phyloP scores from a whole-genome alignment of 2,113 vertebrate genomes.

The Chrysemys picta region DNA sequence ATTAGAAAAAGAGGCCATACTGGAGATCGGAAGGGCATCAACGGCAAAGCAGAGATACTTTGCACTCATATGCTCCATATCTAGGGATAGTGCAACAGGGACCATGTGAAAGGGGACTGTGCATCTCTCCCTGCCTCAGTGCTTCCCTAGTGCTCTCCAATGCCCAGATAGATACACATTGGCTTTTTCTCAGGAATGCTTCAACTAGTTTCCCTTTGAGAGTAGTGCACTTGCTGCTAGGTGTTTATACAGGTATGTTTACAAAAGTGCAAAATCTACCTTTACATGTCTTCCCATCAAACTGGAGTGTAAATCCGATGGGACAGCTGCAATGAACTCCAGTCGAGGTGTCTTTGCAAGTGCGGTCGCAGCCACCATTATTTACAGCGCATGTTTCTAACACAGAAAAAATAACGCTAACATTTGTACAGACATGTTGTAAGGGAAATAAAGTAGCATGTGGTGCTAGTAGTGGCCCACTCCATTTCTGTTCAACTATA shows the following conservation, averaged over 20 bases:
- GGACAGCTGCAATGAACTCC: conserved; percentile 98
- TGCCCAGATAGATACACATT: background rate
- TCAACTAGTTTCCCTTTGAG: background rate
- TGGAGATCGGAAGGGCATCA: background rate
- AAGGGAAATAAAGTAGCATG: background rate
- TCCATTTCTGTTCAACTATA: background rate
- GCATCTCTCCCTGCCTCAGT: fast-evolving
- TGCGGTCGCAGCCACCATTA: conserved; percentile 97
- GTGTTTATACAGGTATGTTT: fast-evolving
- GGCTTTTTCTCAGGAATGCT: background rate
- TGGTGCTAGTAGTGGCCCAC: background rate
- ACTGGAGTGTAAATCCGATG: conserved; percentile 92
- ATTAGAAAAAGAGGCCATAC: background rate
- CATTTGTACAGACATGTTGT: background rate
- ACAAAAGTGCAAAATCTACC: conserved; percentile 74
- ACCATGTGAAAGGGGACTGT: background rate
- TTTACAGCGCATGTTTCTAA: conserved; percentile 96
- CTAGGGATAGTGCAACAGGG: fast-evolving
- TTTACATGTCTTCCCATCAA: conserved; percentile 96
- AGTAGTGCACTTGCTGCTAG: background rate
- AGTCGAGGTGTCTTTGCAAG: conserved; percentile 96
- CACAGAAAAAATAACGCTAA: conserved; percentile 50
- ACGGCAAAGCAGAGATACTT: background rate
- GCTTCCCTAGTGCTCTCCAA: background rate
- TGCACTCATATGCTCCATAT: background rate